These are phyloP conservation scores for Trochalopteron elliotii DNA, from an alignment of 2,113 vertebrate genomes.

Conservation along the genomic window DNA sequence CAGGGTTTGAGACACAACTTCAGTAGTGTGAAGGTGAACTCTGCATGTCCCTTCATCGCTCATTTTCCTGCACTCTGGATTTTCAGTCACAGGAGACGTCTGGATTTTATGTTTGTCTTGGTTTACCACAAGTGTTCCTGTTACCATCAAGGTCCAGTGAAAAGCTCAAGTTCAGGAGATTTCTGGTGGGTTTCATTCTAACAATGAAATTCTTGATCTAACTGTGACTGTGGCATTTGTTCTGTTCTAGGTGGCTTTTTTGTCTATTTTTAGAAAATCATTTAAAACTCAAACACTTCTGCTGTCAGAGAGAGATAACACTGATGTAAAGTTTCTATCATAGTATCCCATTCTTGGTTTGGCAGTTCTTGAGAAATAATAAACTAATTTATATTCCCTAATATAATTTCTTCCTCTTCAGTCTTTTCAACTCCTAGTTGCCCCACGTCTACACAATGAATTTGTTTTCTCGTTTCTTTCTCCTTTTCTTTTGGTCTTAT, in stretches of 20 bases:
- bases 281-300: background rate
- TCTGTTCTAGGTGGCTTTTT: background rate
- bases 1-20: background rate
- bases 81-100: background rate
- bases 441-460: background rate
- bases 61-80: background rate
- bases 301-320: background rate
- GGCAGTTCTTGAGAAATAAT: background rate
- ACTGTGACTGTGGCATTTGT: background rate
- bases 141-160: background rate
- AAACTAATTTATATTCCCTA: background rate
- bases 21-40: background rate
- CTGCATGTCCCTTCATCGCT: background rate
- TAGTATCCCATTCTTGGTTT: background rate
- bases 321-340: background rate
- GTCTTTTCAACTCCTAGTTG: background rate
- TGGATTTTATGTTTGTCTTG: background rate
- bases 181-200: background rate
- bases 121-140: background rate
- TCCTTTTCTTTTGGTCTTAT: background rate
- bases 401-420: background rate
- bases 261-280: background rate
- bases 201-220: background rate
- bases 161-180: background rate
- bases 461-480: background rate